A percentile compares a stretch with the other conserved stretches of the same genome.
These are phyloP conservation scores for Alitta virens DNA, from an alignment of 2,888 invertebrate species.

Conservation along the genomic window DNA sequence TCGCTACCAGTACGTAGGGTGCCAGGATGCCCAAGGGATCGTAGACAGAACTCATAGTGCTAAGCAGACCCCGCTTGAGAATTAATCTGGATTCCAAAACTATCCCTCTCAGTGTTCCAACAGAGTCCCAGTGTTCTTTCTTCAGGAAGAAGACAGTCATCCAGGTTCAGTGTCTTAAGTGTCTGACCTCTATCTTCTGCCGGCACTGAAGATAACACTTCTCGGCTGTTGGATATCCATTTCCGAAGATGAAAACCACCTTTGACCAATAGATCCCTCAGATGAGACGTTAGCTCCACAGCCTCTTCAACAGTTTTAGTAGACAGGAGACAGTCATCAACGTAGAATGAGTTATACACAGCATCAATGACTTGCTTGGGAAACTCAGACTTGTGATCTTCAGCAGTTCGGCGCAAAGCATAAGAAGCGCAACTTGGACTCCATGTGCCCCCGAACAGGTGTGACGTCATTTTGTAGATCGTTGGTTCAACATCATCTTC, in stretches of 20 bases:
- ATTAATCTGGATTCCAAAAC: not conserved
- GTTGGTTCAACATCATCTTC: not conserved
- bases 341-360: conserved; percentile 24
- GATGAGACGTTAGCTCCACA: not conserved
- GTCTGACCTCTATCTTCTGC: no score
- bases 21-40: conserved; percentile 54
- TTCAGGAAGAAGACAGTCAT: not conserved
- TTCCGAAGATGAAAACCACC: no score
- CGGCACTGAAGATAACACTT: no score
- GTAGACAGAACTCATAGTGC: conserved; percentile 13
- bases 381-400: conserved; percentile 3
- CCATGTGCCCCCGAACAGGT: not conserved
- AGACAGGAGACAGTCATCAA: conserved; percentile 28
- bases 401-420: conserved; percentile 1
- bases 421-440: not conserved
- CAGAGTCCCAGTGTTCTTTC: conserved; percentile 6
- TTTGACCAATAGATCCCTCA: not conserved
- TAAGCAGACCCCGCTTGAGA: conserved; percentile 8
- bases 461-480: not conserved
- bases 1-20: conserved; percentile 40
- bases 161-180: no score
- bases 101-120: conserved; percentile 1
- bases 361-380: conserved; percentile 17
- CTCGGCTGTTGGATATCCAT: no score
- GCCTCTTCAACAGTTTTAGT: not conserved